These are phyloP conservation scores for Podarcis cretensis DNA, from an alignment of 2,113 vertebrate species.

Conservation along the genomic window DNA sequence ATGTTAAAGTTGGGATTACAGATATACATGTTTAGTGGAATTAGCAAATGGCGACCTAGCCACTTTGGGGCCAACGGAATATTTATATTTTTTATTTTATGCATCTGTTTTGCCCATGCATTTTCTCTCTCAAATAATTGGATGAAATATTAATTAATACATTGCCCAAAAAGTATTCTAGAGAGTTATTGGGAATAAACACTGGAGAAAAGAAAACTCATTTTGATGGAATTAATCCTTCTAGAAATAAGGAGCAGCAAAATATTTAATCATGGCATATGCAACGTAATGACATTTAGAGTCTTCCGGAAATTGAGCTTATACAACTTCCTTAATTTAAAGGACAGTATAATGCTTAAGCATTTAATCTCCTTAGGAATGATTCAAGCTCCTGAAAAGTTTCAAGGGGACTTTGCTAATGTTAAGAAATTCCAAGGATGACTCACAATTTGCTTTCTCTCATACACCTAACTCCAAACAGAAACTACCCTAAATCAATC, in stretches of 20 bases:
- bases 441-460: conserved; percentile 36
- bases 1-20: not conserved
- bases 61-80: conserved; percentile 34
- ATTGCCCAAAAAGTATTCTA: conserved; percentile 35
- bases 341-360: conserved; percentile 68
- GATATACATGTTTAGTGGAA: conserved; percentile 5
- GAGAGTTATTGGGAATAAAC: conserved; percentile 71
- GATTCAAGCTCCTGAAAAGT: conserved; percentile 53
- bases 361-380: conserved; percentile 72
- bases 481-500: not conserved
- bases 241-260: conserved; percentile 71
- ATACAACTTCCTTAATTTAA: conserved; percentile 68
- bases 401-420: conserved; percentile 38
- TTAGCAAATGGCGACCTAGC: not conserved
- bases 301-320: conserved; percentile 69
- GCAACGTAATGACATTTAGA: conserved; percentile 72
- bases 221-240: conserved; percentile 71
- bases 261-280: conserved; percentile 72
- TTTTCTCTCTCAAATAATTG: conserved; percentile 26
- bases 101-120: conserved; percentile 51
- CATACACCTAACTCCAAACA: not conserved
- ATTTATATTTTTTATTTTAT: conserved; percentile 39
- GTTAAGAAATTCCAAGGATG: conserved; percentile 48
- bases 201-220: conserved; percentile 66
- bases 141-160: conserved; percentile 48